Evolutionary conservation across 2,888 invertebrate species (phyloP).

Genomic region (Monopis laevigella): DNA sequence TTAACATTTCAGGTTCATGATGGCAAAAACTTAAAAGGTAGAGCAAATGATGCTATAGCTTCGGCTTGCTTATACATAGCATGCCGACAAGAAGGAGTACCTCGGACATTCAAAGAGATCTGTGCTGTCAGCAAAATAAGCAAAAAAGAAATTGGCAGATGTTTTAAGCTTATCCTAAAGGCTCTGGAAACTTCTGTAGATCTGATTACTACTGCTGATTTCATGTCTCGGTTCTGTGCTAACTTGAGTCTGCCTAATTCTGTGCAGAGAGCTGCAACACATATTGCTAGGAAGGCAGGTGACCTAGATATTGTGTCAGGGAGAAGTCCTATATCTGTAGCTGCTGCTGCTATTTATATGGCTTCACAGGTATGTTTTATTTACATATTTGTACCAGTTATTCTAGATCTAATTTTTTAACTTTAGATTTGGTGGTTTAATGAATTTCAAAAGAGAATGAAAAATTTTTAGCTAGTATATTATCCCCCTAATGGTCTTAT

Average conservation of each 20-base stretch:
- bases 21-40: slow-evolving; percentile 93
- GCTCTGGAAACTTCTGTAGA: slow-evolving; percentile 97
- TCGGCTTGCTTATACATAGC: slow-evolving; percentile 99
- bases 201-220: slow-evolving; percentile 97
- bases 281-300: slow-evolving; percentile 96
- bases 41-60: slow-evolving; percentile 97
- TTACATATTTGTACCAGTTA: not conserved
- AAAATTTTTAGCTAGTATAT: too few species aligned
- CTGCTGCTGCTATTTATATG: slow-evolving; percentile 99
- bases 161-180: slow-evolving; percentile 11
- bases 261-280: slow-evolving; percentile 93
- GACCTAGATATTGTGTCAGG: slow-evolving; percentile 98
- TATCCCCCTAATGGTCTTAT: too few species aligned
- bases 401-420: not conserved
- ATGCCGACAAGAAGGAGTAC: slow-evolving; percentile 98
- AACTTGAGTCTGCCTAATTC: slow-evolving; percentile 89
- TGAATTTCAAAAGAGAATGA: too few species aligned
- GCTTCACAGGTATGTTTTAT: slow-evolving; percentile 82
- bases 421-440: too few species aligned
- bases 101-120: slow-evolving; percentile 98
- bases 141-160: slow-evolving; percentile 94
- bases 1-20: slow-evolving; percentile 79
- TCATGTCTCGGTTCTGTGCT: slow-evolving; percentile 98
- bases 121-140: slow-evolving; percentile 99
- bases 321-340: slow-evolving; percentile 97